Percentiles rank a stretch among this genome's conserved stretches.
phyloP scores from a whole-genome alignment of 2,888 invertebrate species.

The Tipula lateralis region DNA sequence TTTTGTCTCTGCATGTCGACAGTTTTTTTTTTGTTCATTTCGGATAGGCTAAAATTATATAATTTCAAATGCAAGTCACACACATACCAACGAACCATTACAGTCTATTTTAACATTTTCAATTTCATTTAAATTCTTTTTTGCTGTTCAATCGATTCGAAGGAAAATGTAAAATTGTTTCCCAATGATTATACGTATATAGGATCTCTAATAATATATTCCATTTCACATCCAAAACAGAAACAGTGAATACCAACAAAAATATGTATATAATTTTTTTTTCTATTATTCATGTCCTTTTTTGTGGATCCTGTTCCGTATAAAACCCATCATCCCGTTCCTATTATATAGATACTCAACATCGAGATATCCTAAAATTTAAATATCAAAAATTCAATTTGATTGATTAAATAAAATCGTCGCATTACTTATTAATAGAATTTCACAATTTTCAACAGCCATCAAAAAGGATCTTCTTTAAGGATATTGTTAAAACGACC shows the following conservation, averaged over 20 bases:
- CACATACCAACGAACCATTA: not conserved
- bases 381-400: not conserved
- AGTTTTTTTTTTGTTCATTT: not conserved
- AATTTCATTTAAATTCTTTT: not conserved
- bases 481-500: not conserved
- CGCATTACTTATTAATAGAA: not conserved
- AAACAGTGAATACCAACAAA: not conserved
- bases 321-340: not conserved
- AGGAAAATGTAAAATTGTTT: not conserved
- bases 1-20: not conserved
- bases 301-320: not conserved
- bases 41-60: too few relatives aligned
- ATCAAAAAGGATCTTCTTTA: not conserved
- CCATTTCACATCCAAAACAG: not conserved
- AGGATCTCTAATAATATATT: not conserved
- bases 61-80: slow-evolving; percentile 15
- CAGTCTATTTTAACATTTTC: not conserved
- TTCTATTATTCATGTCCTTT: not conserved
- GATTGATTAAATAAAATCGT: slow-evolving; percentile 1
- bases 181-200: not conserved
- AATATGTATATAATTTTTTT: not conserved
- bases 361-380: not conserved
- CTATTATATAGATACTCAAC: not conserved
- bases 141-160: not conserved
- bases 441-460: not conserved